A percentile compares a stretch with the other conserved stretches of the same genome.
These are phyloP conservation scores for Arizona elegans DNA, from an alignment of 2,113 vertebrate genomes.

Conservation along the genomic window DNA sequence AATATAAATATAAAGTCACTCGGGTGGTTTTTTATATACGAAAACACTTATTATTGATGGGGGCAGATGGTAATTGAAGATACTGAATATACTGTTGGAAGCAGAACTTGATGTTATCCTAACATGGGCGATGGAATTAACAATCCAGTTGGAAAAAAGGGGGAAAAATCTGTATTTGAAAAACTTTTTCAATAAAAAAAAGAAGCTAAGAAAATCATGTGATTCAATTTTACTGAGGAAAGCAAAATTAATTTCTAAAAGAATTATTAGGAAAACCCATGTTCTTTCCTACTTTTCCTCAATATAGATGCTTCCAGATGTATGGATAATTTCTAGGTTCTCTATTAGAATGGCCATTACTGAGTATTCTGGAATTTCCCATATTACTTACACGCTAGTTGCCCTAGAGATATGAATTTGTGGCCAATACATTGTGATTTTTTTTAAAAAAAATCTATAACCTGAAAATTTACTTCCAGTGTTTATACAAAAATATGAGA, in stretches of 20 bases:
- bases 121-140: no score
- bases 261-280: not conserved
- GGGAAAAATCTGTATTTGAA: no score
- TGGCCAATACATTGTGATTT: not conserved
- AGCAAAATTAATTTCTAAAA: not conserved
- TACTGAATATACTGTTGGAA: no score
- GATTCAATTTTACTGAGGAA: not conserved
- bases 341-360: not conserved
- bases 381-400: not conserved
- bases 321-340: not conserved
- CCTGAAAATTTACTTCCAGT: not conserved
- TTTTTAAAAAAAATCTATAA: not conserved
- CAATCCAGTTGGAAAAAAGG: no score
- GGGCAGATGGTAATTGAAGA: no score
- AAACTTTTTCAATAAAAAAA: no score
- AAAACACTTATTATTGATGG: no score
- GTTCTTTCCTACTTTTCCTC: not conserved
- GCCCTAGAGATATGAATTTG: not conserved
- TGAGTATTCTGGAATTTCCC: not conserved
- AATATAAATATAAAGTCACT: no score
- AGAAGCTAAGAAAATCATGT: not conserved
- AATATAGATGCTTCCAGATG: not conserved
- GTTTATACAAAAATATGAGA: not conserved
- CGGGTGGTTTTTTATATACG: no score
- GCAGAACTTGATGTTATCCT: no score